Percentiles rank a stretch among this genome's conserved stretches.
phyloP scores from a whole-genome alignment of 1,140 invertebrate species.

The Scaptomyza graminum region DNA sequence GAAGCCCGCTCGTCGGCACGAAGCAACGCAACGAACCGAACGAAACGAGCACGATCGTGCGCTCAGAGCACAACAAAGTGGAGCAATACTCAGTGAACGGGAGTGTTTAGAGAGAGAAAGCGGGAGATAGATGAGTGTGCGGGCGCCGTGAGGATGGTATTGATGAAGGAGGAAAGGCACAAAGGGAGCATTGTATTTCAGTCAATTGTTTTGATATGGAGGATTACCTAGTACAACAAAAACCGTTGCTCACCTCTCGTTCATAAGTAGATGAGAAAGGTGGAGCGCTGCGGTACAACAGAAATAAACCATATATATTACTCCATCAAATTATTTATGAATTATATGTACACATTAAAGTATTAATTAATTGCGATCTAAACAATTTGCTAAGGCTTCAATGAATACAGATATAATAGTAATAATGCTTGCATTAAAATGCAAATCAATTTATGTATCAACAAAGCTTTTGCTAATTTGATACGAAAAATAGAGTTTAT shows the following conservation, averaged over 20 bases:
- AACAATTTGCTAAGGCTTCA: background rate
- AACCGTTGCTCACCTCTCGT: constrained; percentile 25
- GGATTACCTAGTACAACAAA: constrained; percentile 15
- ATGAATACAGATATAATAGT: too few relatives aligned
- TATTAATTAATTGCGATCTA: constrained; percentile 4
- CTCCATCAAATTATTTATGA: constrained; percentile 21
- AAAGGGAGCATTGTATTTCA: constrained; percentile 3
- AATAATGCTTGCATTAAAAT: too few relatives aligned
- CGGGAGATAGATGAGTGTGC: background rate
- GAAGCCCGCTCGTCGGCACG: constrained; percentile 2
- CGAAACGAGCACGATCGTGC: constrained; percentile 10
- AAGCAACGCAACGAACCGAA: constrained; percentile 9
- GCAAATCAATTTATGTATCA: too few relatives aligned
- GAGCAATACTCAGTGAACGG: background rate
- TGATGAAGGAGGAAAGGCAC: background rate
- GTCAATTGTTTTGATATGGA: constrained; percentile 16
- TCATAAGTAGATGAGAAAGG: constrained; percentile 15
- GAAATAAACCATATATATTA: constrained; percentile 30
- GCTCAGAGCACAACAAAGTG: constrained; percentile 28
- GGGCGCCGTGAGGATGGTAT: constrained; percentile 2
- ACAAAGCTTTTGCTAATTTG: too few relatives aligned
- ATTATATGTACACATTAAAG: background rate
- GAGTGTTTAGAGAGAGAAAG: background rate
- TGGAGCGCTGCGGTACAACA: background rate
- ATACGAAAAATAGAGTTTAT: too few relatives aligned